phyloP scores from a whole-genome alignment of 1,140 invertebrate species.

The Scaptomyza hsui region DNA sequence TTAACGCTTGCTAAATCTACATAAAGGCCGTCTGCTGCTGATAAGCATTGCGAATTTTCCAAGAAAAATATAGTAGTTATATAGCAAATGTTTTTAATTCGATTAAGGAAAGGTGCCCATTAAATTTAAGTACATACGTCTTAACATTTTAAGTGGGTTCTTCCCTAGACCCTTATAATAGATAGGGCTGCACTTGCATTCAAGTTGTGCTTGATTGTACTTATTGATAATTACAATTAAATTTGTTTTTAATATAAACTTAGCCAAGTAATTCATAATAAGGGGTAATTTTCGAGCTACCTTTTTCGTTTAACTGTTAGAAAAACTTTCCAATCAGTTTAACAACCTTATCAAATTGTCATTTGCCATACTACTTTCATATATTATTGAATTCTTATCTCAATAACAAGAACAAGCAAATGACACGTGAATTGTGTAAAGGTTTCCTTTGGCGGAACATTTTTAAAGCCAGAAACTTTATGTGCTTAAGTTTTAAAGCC shows the following conservation, averaged over 20 bases:
- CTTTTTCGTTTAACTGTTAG: too few species aligned
- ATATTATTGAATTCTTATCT: constrained; percentile 20
- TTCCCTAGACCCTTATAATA: neutral
- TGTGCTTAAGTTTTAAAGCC: too few species aligned
- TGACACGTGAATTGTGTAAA: neutral
- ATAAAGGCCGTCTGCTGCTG: constrained; percentile 9
- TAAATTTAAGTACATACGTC: neutral
- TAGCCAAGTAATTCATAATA: too few species aligned
- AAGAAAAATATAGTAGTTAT: constrained; percentile 19
- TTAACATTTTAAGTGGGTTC: neutral
- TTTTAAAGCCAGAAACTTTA: too few species aligned
- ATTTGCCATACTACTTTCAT: constrained; percentile 2
- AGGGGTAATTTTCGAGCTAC: too few species aligned
- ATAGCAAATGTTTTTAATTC: neutral
- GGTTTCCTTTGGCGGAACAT: too few species aligned
- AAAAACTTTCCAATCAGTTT: constrained; percentile 2
- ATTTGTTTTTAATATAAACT: neutral
- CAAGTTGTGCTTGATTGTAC: neutral
- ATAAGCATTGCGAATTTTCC: constrained; percentile 36
- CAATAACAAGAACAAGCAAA: neutral
- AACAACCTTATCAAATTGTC: constrained; percentile 9
- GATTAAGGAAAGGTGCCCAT: neutral
- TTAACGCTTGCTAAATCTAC: constrained; percentile 28
- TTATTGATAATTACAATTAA: neutral
- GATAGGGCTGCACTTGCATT: neutral